Evolutionary conservation across 2,797 vertebrate species (phyloP).

Genomic region (Phataginus tetradactyla): DNA sequence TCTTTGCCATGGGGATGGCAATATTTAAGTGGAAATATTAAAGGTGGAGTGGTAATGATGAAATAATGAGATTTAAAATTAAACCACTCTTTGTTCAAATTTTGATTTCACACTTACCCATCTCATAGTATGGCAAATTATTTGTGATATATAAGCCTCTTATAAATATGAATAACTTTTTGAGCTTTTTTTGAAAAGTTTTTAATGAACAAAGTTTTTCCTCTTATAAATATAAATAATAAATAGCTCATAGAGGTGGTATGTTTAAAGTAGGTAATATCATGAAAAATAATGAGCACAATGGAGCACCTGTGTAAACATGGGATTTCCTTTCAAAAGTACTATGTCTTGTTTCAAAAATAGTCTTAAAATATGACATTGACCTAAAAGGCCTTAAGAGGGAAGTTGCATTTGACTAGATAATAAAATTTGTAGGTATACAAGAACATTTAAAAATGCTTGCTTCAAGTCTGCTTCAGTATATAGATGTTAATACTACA

Average conservation of each 20-base stretch:
- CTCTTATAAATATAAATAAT: not conserved
- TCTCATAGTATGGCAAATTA: not conserved
- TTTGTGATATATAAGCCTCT: not conserved
- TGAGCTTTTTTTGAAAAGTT: too few species aligned
- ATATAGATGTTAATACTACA: not conserved
- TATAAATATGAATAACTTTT: too few species aligned
- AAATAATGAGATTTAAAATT: not conserved
- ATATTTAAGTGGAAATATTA: not conserved
- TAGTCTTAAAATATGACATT: not conserved
- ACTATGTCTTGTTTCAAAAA: not conserved
- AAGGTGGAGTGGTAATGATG: not conserved
- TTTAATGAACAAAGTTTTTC: not conserved
- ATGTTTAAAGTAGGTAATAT: not conserved
- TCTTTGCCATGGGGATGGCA: not conserved
- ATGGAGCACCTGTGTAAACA: not conserved
- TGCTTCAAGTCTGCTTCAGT: not conserved
- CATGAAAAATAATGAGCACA: not conserved
- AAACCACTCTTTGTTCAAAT: constrained; percentile 2
- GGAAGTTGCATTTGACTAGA: not conserved
- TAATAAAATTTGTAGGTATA: not conserved
- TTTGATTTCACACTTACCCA: not conserved
- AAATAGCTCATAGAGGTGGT: not conserved
- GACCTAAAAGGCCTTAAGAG: not conserved
- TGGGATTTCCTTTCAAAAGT: not conserved
- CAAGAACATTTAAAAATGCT: not conserved